A percentile compares a stretch with the other conserved stretches of the same genome.
Conservation (phyloP, 2,113 vertebrate species). For the Antechinus stuartii region DNA sequence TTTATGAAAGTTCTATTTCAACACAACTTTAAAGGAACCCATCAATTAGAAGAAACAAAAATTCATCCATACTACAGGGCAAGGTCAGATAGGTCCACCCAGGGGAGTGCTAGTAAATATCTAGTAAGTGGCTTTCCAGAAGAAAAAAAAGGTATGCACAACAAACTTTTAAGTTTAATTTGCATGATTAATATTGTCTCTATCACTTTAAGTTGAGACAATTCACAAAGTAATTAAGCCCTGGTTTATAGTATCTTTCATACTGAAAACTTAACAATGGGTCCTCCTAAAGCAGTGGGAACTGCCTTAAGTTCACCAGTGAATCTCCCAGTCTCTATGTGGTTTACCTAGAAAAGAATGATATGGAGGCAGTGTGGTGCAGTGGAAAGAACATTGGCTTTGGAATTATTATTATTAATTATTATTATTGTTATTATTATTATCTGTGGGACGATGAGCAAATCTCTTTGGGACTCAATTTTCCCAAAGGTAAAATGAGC, state of each 20-base stretch:
- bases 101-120: background rate
- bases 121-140: background rate
- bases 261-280: background rate
- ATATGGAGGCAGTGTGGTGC: background rate
- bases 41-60: background rate
- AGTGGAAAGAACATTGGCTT: background rate
- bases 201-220: background rate
- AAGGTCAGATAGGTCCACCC: background rate
- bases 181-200: background rate
- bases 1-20: background rate
- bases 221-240: background rate
- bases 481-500: background rate
- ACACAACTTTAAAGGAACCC: background rate
- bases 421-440: background rate
- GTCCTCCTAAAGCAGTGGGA: background rate
- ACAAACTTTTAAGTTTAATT: background rate
- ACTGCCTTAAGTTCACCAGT: background rate
- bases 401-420: background rate
- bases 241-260: background rate
- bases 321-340: background rate
- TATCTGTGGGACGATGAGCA: background rate
- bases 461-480: slow-evolving; percentile 20
- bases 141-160: background rate
- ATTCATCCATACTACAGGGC: background rate
- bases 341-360: background rate